These are phyloP conservation scores for Podargus strigoides DNA, from an alignment of 2,797 vertebrate species.

Conservation along the genomic window DNA sequence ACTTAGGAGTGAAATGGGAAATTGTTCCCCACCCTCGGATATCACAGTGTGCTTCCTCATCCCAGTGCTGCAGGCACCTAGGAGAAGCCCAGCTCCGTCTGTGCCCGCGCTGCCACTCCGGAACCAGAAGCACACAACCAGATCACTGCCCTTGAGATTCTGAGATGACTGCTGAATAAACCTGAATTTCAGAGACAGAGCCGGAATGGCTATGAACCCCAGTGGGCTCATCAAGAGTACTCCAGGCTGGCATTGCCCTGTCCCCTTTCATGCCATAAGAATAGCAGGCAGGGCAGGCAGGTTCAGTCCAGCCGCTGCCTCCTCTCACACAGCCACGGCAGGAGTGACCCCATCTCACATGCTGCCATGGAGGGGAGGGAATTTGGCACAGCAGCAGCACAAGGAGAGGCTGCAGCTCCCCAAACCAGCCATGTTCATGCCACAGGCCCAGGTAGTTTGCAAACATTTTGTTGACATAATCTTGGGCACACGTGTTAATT, in stretches of 20 bases:
- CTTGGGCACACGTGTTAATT: neutral
- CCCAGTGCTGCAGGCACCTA: neutral
- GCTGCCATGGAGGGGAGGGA: neutral
- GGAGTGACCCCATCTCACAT: neutral
- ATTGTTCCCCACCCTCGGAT: neutral
- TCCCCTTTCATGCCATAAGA: neutral
- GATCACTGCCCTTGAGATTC: neutral
- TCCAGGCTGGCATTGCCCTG: rapidly evolving
- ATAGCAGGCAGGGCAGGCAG: neutral
- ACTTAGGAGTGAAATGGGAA: neutral
- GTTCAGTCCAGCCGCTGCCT: neutral
- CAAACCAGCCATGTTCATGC: neutral
- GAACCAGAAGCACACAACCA: neutral
- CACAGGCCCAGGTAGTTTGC: neutral
- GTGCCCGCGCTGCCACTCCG: rapidly evolving
- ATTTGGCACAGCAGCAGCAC: neutral
- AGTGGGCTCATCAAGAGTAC: neutral
- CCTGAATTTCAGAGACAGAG: neutral
- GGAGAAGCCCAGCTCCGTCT: neutral
- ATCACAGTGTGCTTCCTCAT: neutral
- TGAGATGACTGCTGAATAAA: neutral
- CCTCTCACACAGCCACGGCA: neutral
- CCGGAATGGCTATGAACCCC: neutral
- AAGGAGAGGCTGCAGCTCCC: neutral
- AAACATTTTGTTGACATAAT: neutral